These are phyloP conservation scores for Psophia crepitans DNA, from an alignment of 2,113 vertebrate genomes.

Conservation along the genomic window DNA sequence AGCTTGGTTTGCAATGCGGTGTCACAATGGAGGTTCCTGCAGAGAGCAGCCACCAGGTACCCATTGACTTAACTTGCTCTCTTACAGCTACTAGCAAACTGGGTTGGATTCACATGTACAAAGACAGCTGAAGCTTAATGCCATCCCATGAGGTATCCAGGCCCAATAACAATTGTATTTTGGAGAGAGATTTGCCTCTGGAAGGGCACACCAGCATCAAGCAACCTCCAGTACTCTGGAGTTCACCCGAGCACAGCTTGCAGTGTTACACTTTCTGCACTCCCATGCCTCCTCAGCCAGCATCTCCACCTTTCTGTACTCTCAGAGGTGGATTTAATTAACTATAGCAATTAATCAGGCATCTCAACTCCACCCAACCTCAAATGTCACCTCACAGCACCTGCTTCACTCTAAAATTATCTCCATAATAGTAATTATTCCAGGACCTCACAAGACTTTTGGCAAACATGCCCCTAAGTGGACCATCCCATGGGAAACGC, in stretches of 20 bases:
- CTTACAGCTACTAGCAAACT: not conserved
- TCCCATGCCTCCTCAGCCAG: not conserved
- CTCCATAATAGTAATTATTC: not conserved
- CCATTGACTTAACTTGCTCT: not conserved
- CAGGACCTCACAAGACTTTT: not conserved
- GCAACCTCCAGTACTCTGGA: not conserved
- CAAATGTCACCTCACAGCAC: not conserved
- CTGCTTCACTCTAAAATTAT: not conserved
- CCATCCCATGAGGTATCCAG: not conserved
- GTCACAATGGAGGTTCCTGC: not conserved
- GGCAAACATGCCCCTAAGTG: not conserved
- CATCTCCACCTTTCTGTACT: not conserved
- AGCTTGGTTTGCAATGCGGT: not conserved
- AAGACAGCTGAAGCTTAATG: not conserved
- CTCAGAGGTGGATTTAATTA: constrained; percentile 29
- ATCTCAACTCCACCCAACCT: constrained; percentile 25
- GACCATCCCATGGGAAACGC: not conserved
- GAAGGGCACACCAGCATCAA: not conserved
- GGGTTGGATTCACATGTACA: not conserved
- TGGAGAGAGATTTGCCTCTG: not conserved
- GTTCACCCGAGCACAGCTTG: not conserved
- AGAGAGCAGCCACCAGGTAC: not conserved
- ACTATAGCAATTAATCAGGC: not conserved
- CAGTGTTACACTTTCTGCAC: not conserved
- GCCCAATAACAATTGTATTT: not conserved